phyloP scores from a whole-genome alignment of 2,888 invertebrate genomes.

The Drosophila monieri region DNA sequence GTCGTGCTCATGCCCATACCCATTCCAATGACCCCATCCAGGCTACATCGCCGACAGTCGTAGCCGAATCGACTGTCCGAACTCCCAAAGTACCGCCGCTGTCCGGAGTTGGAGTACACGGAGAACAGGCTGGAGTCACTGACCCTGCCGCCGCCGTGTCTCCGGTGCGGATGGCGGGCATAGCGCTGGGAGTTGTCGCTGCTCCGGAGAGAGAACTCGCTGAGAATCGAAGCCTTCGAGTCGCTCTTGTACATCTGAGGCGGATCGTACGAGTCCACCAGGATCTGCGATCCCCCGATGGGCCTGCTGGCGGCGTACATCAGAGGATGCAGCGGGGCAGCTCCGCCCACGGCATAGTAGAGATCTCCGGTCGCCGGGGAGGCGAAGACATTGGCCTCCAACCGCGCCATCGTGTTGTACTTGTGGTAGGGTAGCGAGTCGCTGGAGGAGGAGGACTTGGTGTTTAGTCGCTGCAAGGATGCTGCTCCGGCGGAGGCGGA shows the following conservation, averaged over 20 bases:
- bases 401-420: constrained; percentile 79
- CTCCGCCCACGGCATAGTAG: constrained; percentile 67
- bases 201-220: constrained; percentile 83
- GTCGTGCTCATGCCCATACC: constrained; percentile 8
- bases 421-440: constrained; percentile 83
- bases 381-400: constrained; percentile 73
- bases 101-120: constrained; percentile 74
- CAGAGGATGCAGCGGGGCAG: constrained; percentile 66
- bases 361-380: constrained; percentile 61
- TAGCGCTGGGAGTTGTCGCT: constrained; percentile 82
- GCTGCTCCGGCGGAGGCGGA: constrained; percentile 20
- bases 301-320: constrained; percentile 81
- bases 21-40: constrained; percentile 75
- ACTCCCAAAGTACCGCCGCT: constrained; percentile 83
- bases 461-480: constrained; percentile 72
- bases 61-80: constrained; percentile 83
- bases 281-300: constrained; percentile 81
- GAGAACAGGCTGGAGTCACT: constrained; percentile 81
- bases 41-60: constrained; percentile 83
- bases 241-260: constrained; percentile 83
- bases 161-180: constrained; percentile 60
- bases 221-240: constrained; percentile 83
- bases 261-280: constrained; percentile 78
- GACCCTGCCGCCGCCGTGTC: constrained; percentile 73
- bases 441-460: constrained; percentile 84